Base-by-base conservation (phyloP, 2,113 vertebrate species). In the Equus przewalskii region DNA sequence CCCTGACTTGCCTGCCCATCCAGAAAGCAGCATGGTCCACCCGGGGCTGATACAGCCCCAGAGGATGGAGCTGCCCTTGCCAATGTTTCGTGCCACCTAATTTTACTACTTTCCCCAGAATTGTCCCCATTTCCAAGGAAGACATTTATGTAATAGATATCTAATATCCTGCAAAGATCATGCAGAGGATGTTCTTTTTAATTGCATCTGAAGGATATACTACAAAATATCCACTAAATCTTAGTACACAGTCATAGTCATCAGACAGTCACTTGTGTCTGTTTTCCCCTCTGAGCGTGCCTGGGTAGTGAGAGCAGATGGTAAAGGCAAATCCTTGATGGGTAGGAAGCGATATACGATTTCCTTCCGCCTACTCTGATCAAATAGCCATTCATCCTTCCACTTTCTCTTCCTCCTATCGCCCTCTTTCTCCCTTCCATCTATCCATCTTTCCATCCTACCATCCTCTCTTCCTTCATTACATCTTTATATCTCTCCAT, bases 141-240 rank as follows among this genome's bases (percentile, higher is more conserved):
- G 83, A 51, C 24, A 26, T 70, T 89, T 80, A 5, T 73, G 58
- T 62, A 2, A 81, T 33, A 81, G 49, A 79, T 19, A 36, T 36
- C 70, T 65, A 51, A 41, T 60, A 28, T 56, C 67, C 44, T 21
- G 62, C 6, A 41, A 51, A 92, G 46, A 58, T 79, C 30, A 1
- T 18, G 54, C 69, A 49, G 15, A 58, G 10, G 33, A 22, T 79
- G 69, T 87, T 82, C 46, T 91, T 96, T 65, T 88, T 83, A 82
- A 88, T 51, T n/a, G 21, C 76, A 84, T 91, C 69, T 83, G 85
- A 60, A 90, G 91, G 6, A 56, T 65, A 51, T 10, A 44, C 56
- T 44, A 54, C 51, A 46, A 49, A 60, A 28, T 36, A 70, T 5
- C 64, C 81, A 11, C 15, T 56, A 4, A n/a, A 21, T 51, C 78